phyloP scores from a whole-genome alignment of 1,140 invertebrate genomes.

The Procambarus clarkii region DNA sequence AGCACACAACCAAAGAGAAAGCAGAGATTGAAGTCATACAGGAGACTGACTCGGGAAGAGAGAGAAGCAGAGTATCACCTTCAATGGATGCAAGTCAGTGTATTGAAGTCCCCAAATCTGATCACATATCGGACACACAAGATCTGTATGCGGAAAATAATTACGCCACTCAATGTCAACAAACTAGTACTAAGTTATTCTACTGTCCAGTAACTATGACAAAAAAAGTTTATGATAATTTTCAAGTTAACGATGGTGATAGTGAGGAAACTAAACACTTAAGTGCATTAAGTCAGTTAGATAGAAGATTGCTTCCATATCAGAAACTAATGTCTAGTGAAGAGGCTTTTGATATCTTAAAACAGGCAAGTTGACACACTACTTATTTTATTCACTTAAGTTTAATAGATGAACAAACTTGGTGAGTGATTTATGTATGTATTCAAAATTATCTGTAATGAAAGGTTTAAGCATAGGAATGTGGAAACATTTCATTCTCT shows the following conservation, averaged over 20 bases:
- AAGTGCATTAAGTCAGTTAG: background rate
- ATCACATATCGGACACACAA: background rate
- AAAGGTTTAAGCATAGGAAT: too few species aligned
- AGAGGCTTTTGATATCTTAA: constrained; percentile 50
- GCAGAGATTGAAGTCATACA: background rate
- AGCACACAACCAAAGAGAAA: background rate
- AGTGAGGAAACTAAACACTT: background rate
- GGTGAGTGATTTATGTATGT: too few species aligned
- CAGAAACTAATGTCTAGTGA: constrained; percentile 49
- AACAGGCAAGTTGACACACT: constrained; percentile 22
- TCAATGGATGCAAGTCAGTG: background rate
- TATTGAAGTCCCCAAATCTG: background rate
- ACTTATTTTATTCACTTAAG: too few species aligned
- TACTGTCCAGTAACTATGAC: background rate
- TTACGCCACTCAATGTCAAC: background rate
- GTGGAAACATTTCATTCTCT: too few species aligned
- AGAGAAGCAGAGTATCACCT: background rate
- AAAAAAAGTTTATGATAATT: background rate
- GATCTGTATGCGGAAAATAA: background rate
- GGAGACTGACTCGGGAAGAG: background rate
- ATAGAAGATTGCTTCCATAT: constrained; percentile 20
- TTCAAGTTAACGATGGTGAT: background rate
- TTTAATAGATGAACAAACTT: too few species aligned
- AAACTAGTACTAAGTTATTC: background rate
- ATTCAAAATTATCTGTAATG: too few species aligned